These are phyloP conservation scores for Cyclura pinguis DNA, from an alignment of 2,797 vertebrate genomes.

Conservation along the genomic window DNA sequence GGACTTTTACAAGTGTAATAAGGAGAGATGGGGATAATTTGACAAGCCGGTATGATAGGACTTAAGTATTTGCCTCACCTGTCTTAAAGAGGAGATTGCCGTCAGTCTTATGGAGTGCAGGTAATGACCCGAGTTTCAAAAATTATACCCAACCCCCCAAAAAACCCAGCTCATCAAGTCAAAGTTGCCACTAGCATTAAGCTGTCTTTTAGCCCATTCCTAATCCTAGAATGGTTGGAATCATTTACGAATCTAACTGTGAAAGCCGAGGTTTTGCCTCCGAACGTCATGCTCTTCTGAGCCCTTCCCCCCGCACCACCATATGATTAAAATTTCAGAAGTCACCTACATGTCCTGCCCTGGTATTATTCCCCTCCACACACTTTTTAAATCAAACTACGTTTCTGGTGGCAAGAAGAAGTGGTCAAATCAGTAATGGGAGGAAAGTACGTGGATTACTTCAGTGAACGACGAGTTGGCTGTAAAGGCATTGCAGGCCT, in stretches of 20 bases:
- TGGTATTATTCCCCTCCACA: not conserved
- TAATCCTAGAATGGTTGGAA: not conserved
- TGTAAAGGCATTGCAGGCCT: slow-evolving; percentile 73
- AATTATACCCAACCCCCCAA: too few relatives aligned
- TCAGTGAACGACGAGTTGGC: slow-evolving; percentile 61
- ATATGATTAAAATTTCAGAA: slow-evolving; percentile 42
- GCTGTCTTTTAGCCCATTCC: not conserved
- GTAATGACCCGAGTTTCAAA: not conserved
- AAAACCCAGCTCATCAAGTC: not conserved
- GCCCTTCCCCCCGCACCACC: not conserved
- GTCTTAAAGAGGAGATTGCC: not conserved
- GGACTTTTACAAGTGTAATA: not conserved
- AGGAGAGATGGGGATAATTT: not conserved
- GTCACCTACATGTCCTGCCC: not conserved
- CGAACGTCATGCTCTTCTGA: slow-evolving; percentile 16
- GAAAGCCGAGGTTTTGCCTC: not conserved
- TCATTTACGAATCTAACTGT: not conserved
- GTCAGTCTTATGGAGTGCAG: too few relatives aligned
- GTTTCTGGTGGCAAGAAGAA: slow-evolving; percentile 55
- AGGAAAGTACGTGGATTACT: slow-evolving; percentile 61
- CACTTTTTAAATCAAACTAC: slow-evolving; percentile 53
- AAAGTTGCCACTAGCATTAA: not conserved
- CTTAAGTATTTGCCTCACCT: not conserved
- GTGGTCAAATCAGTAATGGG: slow-evolving; percentile 71
- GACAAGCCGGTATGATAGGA: not conserved